Base-by-base conservation (phyloP, 1,140 invertebrate genomes). In the Mactra quadrangularis region DNA sequence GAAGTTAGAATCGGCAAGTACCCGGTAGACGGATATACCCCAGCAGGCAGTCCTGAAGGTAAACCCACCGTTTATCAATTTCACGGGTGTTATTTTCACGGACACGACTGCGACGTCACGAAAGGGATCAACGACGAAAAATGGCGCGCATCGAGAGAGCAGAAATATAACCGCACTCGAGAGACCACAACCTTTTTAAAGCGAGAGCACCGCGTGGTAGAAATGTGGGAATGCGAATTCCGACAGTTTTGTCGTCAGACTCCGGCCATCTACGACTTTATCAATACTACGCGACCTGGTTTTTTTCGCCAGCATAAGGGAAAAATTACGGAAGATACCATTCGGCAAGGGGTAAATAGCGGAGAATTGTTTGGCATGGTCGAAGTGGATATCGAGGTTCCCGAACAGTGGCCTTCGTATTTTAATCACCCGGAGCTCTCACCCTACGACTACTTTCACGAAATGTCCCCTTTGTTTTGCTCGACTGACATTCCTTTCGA, bases 381-480 rank as follows among this genome's bases (percentile, higher is more conserved):
- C 3, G 81, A 85, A 57, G 60, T 77, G 3, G 82, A 85, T 45
- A 85, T 85, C 11, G 25, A 81, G 15, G 78, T 84, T 17, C 74
- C 71, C 1, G 50, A 81, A 35, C 22, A 53, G n/a, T 71, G 66
- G 66, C 15, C 13, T 35, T 45, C 66, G 1, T 41, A 74, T 4
- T 57, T 59, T 31, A 52, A 25, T 27, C 71, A 74, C 35, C 31
- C 57, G 4, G n/a, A 29, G 6, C 22, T 59, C 33, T 38, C 71
- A 55, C 81, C 70, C 29, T 55, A 45, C 19, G 45, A 83, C 2
- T 68, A 84, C n/a, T 84, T 87, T 22, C 13, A 59, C 17, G 86
- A 84, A 22, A 82, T 83, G 78, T 66, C 50, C 4, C 87, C 87
- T 35, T 76, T 88, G 2, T 84, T 84, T 53, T 86, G 83, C 47